Evolutionary conservation across 2,113 vertebrate species (phyloP).

Genomic region (Ciconia stormi): DNA sequence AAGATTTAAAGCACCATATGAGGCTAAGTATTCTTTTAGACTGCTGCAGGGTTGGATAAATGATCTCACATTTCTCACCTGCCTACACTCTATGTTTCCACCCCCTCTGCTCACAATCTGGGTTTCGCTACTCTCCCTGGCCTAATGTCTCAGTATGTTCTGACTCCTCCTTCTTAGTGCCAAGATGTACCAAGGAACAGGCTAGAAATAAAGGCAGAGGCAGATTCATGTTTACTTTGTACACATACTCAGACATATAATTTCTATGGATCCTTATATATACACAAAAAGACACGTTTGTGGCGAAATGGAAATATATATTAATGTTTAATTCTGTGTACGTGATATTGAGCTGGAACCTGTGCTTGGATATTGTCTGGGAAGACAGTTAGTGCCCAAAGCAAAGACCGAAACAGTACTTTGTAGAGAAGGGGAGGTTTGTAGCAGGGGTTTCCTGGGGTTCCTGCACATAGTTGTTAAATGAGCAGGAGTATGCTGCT

Average conservation of each 20-base stretch:
- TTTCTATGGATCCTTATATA: neutral
- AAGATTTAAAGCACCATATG: slow-evolving; percentile 58
- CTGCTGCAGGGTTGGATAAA: slow-evolving; percentile 57
- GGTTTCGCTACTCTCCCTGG: slow-evolving; percentile 51
- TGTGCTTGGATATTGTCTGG: neutral
- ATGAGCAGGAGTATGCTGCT: neutral
- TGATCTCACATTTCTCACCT: slow-evolving; percentile 71
- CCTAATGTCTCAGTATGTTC: slow-evolving; percentile 65
- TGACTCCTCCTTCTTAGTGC: slow-evolving; percentile 41
- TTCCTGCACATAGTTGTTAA: neutral
- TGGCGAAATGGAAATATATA: neutral
- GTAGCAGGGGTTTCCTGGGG: neutral
- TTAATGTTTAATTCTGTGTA: neutral
- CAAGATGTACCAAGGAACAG: neutral
- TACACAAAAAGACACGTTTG: neutral
- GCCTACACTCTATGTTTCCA: slow-evolving; percentile 55
- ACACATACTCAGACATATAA: neutral
- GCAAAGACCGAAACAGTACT: neutral
- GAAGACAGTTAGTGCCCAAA: neutral
- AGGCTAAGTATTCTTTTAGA: slow-evolving; percentile 60
- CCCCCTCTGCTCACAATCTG: slow-evolving; percentile 67
- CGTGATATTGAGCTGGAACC: neutral
- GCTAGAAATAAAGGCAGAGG: slow-evolving; percentile 49
- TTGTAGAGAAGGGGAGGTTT: neutral
- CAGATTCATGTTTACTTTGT: slow-evolving; percentile 29